Evolutionary conservation across 37 sponge, comb jelly and placozoan genomes (phyloP).

Genomic region (Agelas oroides): DNA sequence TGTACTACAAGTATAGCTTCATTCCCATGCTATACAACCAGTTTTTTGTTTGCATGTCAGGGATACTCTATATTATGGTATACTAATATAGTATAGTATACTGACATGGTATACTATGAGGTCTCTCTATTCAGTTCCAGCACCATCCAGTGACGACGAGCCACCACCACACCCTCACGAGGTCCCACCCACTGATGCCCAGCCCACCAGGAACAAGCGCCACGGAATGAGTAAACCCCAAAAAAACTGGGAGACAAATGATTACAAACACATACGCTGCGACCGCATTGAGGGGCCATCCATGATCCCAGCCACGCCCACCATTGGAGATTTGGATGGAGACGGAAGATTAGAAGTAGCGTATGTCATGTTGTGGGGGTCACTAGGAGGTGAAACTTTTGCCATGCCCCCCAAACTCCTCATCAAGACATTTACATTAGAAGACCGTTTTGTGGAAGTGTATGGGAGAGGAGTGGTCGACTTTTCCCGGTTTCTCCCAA

Average conservation of each 20-base stretch:
- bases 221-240: background rate
- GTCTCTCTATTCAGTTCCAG: no score
- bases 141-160: no score
- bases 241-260: no score
- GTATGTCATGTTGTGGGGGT: constrained; percentile 29
- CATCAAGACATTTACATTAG: constrained; percentile 31
- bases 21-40: no score
- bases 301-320: background rate
- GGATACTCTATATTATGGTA: no score
- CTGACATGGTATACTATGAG: no score
- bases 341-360: constrained; percentile 64
- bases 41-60: no score
- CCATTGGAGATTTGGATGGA: constrained; percentile 59
- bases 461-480: constrained; percentile 30
- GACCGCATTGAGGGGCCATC: constrained; percentile 16
- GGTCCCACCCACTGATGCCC: background rate
- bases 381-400: background rate
- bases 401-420: background rate
- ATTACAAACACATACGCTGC: constrained; percentile 3
- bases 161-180: background rate
- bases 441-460: constrained; percentile 29
- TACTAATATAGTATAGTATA: no score
- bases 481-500: constrained; percentile 48
- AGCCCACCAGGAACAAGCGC: background rate
- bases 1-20: no score